Percentiles rank a stretch among this genome's conserved stretches.
Evolutionary conservation across 2,888 invertebrate genomes (phyloP).

Genomic region (Lapara coniferarum): DNA sequence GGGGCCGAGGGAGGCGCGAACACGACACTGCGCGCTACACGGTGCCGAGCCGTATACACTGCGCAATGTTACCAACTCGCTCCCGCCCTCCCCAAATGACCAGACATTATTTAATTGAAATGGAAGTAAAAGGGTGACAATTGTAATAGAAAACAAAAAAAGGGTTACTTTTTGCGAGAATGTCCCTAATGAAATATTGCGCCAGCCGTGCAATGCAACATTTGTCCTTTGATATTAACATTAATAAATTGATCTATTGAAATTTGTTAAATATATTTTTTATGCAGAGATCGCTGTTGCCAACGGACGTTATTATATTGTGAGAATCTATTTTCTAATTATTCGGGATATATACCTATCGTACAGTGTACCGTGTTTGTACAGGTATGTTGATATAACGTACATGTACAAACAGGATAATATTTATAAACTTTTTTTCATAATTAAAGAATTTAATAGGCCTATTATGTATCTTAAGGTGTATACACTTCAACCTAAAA

Average conservation of each 20-base stretch:
- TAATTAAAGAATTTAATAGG: no score
- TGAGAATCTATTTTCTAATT: neutral
- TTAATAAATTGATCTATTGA: slow-evolving; percentile 32
- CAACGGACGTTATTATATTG: neutral
- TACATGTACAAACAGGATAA: no score
- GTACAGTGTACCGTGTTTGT: no score
- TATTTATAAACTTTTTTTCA: no score
- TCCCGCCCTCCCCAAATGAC: slow-evolving; percentile 78
- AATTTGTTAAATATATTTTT: slow-evolving; percentile 40
- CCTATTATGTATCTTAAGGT: no score
- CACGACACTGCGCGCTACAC: slow-evolving; percentile 49
- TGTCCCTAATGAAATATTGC: slow-evolving; percentile 76
- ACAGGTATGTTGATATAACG: neutral
- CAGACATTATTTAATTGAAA: slow-evolving; percentile 84
- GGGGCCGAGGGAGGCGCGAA: slow-evolving; percentile 73
- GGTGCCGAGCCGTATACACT: slow-evolving; percentile 20
- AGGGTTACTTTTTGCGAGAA: slow-evolving; percentile 76
- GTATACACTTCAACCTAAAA: no score
- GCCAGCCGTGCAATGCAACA: slow-evolving; percentile 80
- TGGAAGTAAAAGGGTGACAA: slow-evolving; percentile 82
- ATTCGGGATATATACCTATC: neutral
- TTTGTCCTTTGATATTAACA: slow-evolving; percentile 68
- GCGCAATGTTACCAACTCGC: slow-evolving; percentile 34
- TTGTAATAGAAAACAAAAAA: slow-evolving; percentile 81
- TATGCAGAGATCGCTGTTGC: slow-evolving; percentile 40